Base-by-base conservation (phyloP, 2,797 vertebrate species). In the Peromyscus melanophrys region DNA sequence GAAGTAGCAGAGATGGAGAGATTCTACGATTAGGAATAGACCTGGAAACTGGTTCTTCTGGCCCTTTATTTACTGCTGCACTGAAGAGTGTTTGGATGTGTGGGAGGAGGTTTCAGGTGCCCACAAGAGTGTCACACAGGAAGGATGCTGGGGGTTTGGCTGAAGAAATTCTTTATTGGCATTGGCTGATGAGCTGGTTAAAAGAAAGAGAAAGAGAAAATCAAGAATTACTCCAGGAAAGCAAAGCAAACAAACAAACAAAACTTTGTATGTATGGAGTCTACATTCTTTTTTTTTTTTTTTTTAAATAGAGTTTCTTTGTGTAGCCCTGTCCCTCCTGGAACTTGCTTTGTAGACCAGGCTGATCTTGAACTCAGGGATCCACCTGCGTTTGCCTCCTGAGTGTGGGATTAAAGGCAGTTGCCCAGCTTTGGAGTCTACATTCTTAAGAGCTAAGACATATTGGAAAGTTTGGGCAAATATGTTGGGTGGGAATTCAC, bases 181-280 rank as follows among this genome's bases (percentile, higher is more conserved):
- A 3, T 78, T 85, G 40, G 40, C 84, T 37, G 27, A 89, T 52
- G 93, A 89, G 19, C 19, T 43, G 76, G 11, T 85, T 82, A 65
- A 17, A 25, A 40, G 90, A 92, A 80, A 76, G n/a, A 40, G 90
- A 92, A 80, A 76, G n/a, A 73, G 52, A 75, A 67, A 75, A 84
- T 86, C 4, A 69, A 63, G 34, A 93, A 65, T 89, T 95, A 55
- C 57, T 55, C 52, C 4, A 52, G 34, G 43, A 69, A 69, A 92
- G 46, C 29, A 52, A 89, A 81, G 65, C 59, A 83, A 81, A 76
- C 61, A 59, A 90, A 34, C 37, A 52, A 81, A 82, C 61, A 67
- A 82, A 90, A 63, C 52, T 49, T 1, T 93, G 25, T 49, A 1
- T 43, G 0, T 73, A 19, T 34, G 77, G 82, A 71, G 8, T 69